Percentiles rank a stretch among this genome's conserved stretches.
Conservation (phyloP, 1,140 invertebrate species). For the Diabrotica undecimpunctata region DNA sequence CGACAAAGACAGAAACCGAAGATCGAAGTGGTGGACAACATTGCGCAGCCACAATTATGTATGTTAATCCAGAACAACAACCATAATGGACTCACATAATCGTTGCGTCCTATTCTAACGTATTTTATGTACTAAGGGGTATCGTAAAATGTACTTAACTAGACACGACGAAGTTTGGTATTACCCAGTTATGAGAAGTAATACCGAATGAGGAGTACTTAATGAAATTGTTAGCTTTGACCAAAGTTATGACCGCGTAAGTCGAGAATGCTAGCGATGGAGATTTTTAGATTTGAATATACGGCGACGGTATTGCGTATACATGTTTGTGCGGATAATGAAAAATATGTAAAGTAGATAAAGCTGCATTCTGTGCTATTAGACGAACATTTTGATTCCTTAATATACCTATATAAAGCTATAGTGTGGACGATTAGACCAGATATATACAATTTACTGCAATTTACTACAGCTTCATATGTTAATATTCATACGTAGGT, state of each 20-base stretch:
- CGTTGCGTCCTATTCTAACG: slow-evolving; percentile 21
- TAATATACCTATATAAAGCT: no score
- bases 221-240: slow-evolving; percentile 11
- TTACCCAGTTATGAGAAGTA: slow-evolving; percentile 5
- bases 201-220: background rate
- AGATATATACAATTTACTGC: no score
- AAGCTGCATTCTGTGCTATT: no score
- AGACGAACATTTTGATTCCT: no score
- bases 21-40: slow-evolving; percentile 15
- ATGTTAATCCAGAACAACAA: slow-evolving; percentile 35
- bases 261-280: background rate
- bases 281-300: background rate
- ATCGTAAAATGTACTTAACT: slow-evolving; percentile 18
- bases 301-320: background rate
- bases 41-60: slow-evolving; percentile 38
- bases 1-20: slow-evolving; percentile 16
- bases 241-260: slow-evolving; percentile 4
- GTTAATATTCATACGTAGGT: no score
- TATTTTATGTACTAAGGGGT: slow-evolving; percentile 6
- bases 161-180: slow-evolving; percentile 10
- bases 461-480: no score
- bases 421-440: no score
- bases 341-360: no score
- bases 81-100: slow-evolving; percentile 30
- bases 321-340: no score